Evolutionary conservation across 2,797 vertebrate genomes (phyloP).

Genomic region (Lates japonicus): DNA sequence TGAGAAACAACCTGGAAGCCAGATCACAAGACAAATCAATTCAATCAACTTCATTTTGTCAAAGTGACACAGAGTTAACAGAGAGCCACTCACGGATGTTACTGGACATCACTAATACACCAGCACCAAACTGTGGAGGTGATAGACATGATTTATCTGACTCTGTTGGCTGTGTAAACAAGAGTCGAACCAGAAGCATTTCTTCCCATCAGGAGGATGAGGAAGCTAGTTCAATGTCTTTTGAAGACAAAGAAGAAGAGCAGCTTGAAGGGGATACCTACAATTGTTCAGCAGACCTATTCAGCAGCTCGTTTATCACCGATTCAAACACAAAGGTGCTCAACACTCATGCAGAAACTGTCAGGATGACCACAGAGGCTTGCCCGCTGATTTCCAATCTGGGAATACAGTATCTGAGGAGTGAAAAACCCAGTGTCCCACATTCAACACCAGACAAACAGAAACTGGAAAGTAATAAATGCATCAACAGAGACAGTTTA

Average conservation of each 20-base stretch:
- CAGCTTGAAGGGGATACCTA: conserved; percentile 62
- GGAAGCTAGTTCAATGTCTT: conserved; percentile 9
- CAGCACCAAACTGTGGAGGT: neutral
- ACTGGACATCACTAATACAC: conserved; percentile 44
- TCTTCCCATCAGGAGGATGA: conserved; percentile 3
- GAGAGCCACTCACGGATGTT: neutral
- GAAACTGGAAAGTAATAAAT: neutral
- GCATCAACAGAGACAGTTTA: conserved; percentile 22
- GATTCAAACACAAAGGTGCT: neutral
- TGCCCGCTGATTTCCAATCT: neutral
- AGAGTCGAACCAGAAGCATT: neutral
- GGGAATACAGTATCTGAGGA: neutral
- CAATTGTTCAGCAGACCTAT: conserved; percentile 85
- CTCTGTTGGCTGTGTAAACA: neutral
- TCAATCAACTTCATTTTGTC: conserved; percentile 23
- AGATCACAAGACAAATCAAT: conserved; percentile 3
- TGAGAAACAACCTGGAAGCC: conserved; percentile 8
- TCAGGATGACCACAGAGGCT: neutral
- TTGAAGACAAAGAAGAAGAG: conserved; percentile 49
- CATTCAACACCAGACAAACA: conserved; percentile 37
- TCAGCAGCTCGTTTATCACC: conserved; percentile 59
- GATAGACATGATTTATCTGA: conserved; percentile 5
- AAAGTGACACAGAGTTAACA: conserved; percentile 7
- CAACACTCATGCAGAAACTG: neutral
- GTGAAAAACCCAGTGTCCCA: neutral